Base-by-base conservation (phyloP, 2,113 vertebrate species). In the Lipophrys pholis region DNA sequence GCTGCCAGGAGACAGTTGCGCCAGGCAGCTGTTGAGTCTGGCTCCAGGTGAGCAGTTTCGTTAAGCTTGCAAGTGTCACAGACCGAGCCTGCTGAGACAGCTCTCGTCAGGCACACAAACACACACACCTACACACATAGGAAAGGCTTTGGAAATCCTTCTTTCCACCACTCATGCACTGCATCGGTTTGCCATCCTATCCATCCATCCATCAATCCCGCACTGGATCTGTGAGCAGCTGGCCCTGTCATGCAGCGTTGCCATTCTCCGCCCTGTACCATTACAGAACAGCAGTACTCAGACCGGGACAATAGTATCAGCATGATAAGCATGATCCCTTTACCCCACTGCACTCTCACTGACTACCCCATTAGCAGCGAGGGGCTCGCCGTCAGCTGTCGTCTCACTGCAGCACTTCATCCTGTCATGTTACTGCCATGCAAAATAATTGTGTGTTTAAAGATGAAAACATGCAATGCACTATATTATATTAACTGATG, bases 11-110 rank as follows among this genome's bases (percentile, higher is more conserved):
- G 78, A 75, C 71, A 58, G 75, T 72, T 78, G 58, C 11, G 40
- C 58, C 80, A 70, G 79, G 83, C 92, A 93, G 91, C 90, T 93
- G 91, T 87, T 84, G 65, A 64, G 56, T 74, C 82, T 86, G 91
- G 90, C 90, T 94, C 85, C 90, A 92, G 90, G 89, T 92, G 87
- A 89, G 73, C 54, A 58, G n/a, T 42, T 68, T 67, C 36, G 55
- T 84, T 88, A 86, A 91, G 88, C 83, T 83, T 50, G 9, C 61
- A 53, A 53, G 63, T 40, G 59, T 45, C 35, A 30, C 21, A 30
- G 21, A 30, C 21, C 21, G 21, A 72, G 72, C 71, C 54, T 11
- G 48, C 77, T 48, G 51, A 73, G 69, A 81, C 72, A 66, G 56
- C 76, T 77, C 67, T 40, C 60, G 64, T 59, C 63, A 70, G 60